Evolutionary conservation across 2,888 invertebrate species (phyloP).

Genomic region (Oscheius sp.): DNA sequence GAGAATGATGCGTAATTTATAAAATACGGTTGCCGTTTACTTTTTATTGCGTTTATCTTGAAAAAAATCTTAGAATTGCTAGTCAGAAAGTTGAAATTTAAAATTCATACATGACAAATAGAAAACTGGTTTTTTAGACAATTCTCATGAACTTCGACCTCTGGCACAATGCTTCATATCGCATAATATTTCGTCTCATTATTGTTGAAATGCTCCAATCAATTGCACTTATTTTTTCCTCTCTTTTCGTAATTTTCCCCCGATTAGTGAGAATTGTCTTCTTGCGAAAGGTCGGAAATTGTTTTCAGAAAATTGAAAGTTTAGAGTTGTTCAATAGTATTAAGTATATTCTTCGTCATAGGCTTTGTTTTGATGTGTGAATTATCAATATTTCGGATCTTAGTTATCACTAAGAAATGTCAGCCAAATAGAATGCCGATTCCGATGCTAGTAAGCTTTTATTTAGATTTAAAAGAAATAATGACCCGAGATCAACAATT

Average conservation of each 20-base stretch:
- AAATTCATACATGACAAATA: too few relatives aligned
- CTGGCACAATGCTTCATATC: slow-evolving; percentile 3
- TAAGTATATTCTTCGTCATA: slow-evolving; percentile 8
- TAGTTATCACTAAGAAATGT: slow-evolving; percentile 15
- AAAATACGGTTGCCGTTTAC: too few relatives aligned
- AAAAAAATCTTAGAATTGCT: too few relatives aligned
- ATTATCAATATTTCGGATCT: slow-evolving; percentile 8
- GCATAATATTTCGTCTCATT: slow-evolving; percentile 10
- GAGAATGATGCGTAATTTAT: too few relatives aligned
- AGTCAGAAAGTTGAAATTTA: too few relatives aligned
- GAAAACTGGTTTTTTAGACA: slow-evolving; percentile 1
- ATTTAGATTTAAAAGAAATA: too few relatives aligned
- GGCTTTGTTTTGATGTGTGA: slow-evolving; percentile 13
- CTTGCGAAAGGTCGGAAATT: not conserved
- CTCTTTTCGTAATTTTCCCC: slow-evolving; percentile 2
- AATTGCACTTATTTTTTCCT: not conserved
- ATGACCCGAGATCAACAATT: too few relatives aligned
- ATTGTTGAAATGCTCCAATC: not conserved
- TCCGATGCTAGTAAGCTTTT: slow-evolving; percentile 6
- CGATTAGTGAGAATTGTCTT: not conserved
- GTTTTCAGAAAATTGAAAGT: not conserved
- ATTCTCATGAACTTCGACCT: not conserved
- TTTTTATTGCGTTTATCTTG: too few relatives aligned
- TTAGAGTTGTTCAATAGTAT: not conserved
- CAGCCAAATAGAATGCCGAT: not conserved